Evolutionary conservation across 2,113 vertebrate species (phyloP), one percentile per base, ranked within the genome.

Genomic region (Pungitius pungitius): DNA sequence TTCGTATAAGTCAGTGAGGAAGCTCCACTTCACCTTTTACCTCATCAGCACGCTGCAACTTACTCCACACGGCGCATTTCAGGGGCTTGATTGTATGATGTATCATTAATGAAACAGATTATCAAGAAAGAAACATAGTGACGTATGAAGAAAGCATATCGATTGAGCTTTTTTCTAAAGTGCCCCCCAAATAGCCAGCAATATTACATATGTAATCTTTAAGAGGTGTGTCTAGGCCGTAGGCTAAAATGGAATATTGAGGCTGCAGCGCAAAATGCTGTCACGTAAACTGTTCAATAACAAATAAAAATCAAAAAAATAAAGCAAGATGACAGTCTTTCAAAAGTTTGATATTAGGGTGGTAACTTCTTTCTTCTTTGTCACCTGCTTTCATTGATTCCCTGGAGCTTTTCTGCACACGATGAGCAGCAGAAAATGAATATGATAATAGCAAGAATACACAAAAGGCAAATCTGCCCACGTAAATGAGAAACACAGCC

Each of bases 401-500:
- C 84, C 87, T 68, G 6, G 52, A 83, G 87, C 79, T 75, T 85
- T 88, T 79, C 63, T 81, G 37, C 78, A 75, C 73, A 83, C 89
- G 75, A 77, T 87, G 77, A 82, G 70, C 33, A 67, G 72, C 51
- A 40, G 58, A 77, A 81, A 83, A 85, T 82, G 71, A 80, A 83
- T 80, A 88, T 84, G 76, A 88, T 81, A 85, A 88, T 71, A 68
- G 74, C 47, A 62, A 84, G 81, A 86, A 83, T 77, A 80, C 61
- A 83, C 73, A 89, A 90, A 88, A 88, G 73, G 74, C 61, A 86
- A 89, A 90, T 90, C 85, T 82, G 40, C 59, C 67, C 26, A 74
- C 76, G 87, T 82, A 83, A 91, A 91, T 89, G 74, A 83, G 75
- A 86, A 90, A 90, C 82, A 89, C 79, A 79, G 84, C 90, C 88